Base-by-base conservation (phyloP, 2,888 invertebrate species). In the Lithophane leautieri region DNA sequence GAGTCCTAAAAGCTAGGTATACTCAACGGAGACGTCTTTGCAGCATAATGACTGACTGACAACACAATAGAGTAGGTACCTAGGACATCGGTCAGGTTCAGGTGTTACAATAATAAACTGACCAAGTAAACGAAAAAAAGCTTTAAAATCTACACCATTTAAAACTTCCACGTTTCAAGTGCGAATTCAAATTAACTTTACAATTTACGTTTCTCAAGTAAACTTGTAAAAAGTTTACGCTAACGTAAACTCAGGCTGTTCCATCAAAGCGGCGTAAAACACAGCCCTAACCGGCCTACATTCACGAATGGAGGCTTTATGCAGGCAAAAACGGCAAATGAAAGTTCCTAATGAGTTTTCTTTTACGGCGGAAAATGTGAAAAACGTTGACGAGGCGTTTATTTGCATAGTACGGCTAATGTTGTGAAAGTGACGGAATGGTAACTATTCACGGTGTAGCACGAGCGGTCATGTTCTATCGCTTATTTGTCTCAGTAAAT, bases 261-360 rank as follows among this genome's bases (percentile, higher is more conserved):
- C 19, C 62, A 56, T 76, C 84, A 84, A 65, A 70, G 68, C 40
- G 25, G 28, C 56, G 58, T 81, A 71, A 73, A 84, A 62, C 70
- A 69, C 62, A 58, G 66, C 56, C 42, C 9, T 42, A 42, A 42
- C 9, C 71, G 79, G 40, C 78, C 78, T 85, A 83, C 78, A 79
- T 85, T 82, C 58, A 22, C 65, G 63, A 69, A 73, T 58, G 50
- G 50, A 74, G 40, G 73, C 73, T 73, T 71, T 70, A 76, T 70
- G 58, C 1, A 4, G 52, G 54, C 61, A 75, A 82, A 76, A 68
- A 62, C 69, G 61, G 66, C 62, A 75, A 85, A 83, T 75, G 81
- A 78, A 73, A 79, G 78, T 84, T 79, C 67, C 40, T 87, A 85
- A 87, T 87, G 87, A 82, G 85, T 83, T 86, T 82, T 76, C 85